Conservation (phyloP, 1,140 invertebrate species). For the Monomorium pharaonis region DNA sequence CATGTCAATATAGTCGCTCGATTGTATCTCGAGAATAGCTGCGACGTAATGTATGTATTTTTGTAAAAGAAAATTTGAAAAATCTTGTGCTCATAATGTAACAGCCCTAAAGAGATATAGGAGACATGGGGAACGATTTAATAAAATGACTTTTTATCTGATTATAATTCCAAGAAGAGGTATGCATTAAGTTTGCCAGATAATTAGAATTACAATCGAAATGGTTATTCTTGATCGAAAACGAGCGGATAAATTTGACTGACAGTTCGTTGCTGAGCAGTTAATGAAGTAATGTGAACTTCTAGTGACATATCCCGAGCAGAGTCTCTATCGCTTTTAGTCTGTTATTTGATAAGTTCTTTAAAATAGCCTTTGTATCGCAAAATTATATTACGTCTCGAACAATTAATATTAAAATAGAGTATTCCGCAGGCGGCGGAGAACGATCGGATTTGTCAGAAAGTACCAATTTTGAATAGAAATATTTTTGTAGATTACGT, state of each 20-base stretch:
- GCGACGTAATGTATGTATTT: not conserved
- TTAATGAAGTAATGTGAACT: slow-evolving; percentile 50
- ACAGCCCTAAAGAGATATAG: not conserved
- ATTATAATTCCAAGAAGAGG: slow-evolving; percentile 12
- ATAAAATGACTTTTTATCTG: slow-evolving; percentile 28
- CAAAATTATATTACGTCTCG: slow-evolving; percentile 23
- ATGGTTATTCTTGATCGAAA: slow-evolving; percentile 50
- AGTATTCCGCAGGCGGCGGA: not conserved
- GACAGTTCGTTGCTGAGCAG: slow-evolving; percentile 25
- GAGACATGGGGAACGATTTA: not conserved
- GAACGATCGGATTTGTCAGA: not conserved
- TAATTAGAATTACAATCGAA: slow-evolving; percentile 54
- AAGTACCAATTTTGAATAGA: not conserved
- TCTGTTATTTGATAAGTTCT: slow-evolving; percentile 41
- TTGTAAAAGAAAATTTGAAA: not conserved
- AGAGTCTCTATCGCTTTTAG: slow-evolving; percentile 39
- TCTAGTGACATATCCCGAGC: slow-evolving; percentile 24
- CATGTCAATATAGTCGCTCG: not conserved
- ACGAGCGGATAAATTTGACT: slow-evolving; percentile 49
- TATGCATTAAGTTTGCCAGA: slow-evolving; percentile 26
- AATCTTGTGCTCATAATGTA: not conserved
- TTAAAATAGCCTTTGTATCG: slow-evolving; percentile 41
- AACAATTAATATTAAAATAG: slow-evolving; percentile 19
- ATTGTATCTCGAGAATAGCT: not conserved
- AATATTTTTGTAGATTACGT: not conserved